These are phyloP conservation scores for Dryobates pubescens DNA, from an alignment of 2,797 vertebrate species.

Conservation along the genomic window DNA sequence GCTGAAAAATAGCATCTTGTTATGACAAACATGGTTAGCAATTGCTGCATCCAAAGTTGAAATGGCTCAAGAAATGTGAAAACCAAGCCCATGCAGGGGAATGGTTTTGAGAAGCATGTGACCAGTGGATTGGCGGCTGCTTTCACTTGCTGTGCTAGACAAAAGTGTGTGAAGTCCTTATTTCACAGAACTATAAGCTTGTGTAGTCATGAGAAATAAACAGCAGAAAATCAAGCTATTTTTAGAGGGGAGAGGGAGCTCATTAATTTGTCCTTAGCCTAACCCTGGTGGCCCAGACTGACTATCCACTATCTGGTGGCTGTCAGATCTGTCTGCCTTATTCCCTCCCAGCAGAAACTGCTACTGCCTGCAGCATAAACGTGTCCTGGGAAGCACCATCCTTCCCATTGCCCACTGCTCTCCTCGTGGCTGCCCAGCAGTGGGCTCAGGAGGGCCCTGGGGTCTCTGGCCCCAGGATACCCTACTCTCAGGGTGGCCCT, in stretches of 20 bases:
- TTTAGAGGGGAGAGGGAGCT: background rate
- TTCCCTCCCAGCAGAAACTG: background rate
- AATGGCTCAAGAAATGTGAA: background rate
- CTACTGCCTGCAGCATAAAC: background rate
- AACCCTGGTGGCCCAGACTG: background rate
- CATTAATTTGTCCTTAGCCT: background rate
- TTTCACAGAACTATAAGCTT: background rate
- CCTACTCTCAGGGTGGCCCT: background rate
- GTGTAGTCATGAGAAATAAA: background rate
- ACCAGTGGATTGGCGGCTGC: background rate
- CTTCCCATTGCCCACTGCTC: background rate
- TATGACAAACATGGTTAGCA: background rate
- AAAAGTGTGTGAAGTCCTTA: background rate
- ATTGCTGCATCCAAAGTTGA: background rate
- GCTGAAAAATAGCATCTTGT: background rate
- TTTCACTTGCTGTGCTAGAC: background rate
- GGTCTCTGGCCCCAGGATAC: background rate
- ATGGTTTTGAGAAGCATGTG: rapidly evolving
- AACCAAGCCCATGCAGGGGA: background rate
- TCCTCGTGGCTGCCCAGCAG: background rate
- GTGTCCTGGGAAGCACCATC: background rate
- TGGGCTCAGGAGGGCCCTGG: background rate
- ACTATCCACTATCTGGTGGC: background rate
- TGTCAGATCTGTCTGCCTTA: background rate
- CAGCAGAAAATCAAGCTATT: slow-evolving; percentile 4